phyloP scores from a whole-genome alignment of 2,113 vertebrate genomes.

The Macrotus californicus region DNA sequence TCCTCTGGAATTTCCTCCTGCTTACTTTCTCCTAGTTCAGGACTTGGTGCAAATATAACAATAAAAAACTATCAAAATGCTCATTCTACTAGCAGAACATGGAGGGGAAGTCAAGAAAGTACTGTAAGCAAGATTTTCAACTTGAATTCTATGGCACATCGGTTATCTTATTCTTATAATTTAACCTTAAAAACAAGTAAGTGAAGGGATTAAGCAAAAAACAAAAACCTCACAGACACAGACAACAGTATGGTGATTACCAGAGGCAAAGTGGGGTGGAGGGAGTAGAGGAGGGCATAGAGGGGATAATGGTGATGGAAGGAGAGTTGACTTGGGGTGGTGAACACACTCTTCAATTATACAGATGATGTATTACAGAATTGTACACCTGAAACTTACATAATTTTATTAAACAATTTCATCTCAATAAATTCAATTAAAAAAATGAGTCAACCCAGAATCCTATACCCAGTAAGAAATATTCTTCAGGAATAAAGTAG shows the following conservation, averaged over 20 bases:
- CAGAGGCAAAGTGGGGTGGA: not conserved
- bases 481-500: too few relatives aligned
- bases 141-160: not conserved
- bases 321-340: not conserved
- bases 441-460: not conserved
- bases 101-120: not conserved
- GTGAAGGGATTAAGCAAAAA: not conserved
- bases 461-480: too few relatives aligned
- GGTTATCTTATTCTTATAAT: not conserved
- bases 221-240: not conserved
- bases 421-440: not conserved
- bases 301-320: not conserved
- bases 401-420: too few relatives aligned
- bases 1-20: constrained; percentile 83
- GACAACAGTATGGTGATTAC: not conserved
- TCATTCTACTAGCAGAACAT: constrained; percentile 8
- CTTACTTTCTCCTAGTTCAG: constrained; percentile 71
- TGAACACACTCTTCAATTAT: too few relatives aligned
- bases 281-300: not conserved
- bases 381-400: too few relatives aligned
- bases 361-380: too few relatives aligned
- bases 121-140: not conserved
- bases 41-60: constrained; percentile 73
- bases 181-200: not conserved
- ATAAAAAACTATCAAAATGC: constrained; percentile 45